These are phyloP conservation scores for Burhinus bistriatus DNA, from an alignment of 2,113 vertebrate species.

Conservation along the genomic window DNA sequence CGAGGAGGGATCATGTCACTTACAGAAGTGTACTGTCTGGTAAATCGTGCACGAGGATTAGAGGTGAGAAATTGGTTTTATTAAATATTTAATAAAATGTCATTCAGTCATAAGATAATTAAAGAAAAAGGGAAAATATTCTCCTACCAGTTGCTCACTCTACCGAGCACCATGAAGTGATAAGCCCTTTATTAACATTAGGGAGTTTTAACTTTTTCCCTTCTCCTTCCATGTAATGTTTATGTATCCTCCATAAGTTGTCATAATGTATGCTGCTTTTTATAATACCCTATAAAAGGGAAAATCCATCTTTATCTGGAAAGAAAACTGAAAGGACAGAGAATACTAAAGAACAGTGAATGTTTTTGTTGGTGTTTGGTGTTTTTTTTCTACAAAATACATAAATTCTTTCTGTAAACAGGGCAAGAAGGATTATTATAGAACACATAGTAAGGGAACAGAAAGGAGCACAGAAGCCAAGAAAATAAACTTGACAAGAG, in stretches of 20 bases:
- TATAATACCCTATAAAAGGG: not conserved
- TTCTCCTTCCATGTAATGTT: not conserved
- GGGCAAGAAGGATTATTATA: not conserved
- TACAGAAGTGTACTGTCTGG: slow-evolving; percentile 95
- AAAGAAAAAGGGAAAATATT: not conserved
- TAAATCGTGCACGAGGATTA: slow-evolving; percentile 94
- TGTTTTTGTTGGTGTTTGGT: not conserved
- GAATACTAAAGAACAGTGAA: not conserved
- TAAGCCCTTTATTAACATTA: not conserved
- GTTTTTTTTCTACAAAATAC: not conserved
- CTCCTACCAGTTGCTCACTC: not conserved
- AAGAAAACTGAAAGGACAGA: not conserved
- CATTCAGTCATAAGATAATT: not conserved
- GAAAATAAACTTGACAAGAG: not conserved
- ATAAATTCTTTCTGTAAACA: not conserved
- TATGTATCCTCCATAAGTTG: not conserved
- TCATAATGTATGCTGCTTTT: not conserved
- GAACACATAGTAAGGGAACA: not conserved
- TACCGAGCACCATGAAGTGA: not conserved
- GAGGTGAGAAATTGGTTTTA: slow-evolving; percentile 78
- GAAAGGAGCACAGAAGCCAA: not conserved
- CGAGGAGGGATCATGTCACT: slow-evolving; percentile 97
- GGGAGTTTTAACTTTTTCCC: not conserved
- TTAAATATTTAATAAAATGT: not conserved
- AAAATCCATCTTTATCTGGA: not conserved